Conservation (phyloP, 2,797 vertebrate species). For the Lepilemur ruficaudatus region DNA sequence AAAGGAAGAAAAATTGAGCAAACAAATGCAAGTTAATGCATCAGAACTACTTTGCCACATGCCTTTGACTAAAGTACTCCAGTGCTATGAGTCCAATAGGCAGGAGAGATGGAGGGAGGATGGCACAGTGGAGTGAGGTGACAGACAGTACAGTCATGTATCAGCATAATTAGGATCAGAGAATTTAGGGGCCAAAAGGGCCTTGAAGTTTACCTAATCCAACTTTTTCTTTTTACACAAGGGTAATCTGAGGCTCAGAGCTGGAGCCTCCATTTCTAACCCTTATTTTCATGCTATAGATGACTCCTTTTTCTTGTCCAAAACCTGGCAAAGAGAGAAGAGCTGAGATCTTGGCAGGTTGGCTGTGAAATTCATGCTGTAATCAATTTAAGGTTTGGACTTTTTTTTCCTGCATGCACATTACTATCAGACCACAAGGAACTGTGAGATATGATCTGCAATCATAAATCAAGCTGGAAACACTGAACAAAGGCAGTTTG, state of each 20-base stretch:
- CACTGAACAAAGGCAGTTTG: conserved; percentile 51
- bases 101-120: neutral
- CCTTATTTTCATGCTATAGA: neutral
- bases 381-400: conserved; percentile 59
- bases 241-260: neutral
- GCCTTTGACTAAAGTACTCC: neutral
- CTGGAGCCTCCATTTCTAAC: neutral
- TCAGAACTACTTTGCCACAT: neutral
- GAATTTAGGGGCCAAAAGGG: neutral
- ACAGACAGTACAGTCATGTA: neutral
- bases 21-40: neutral
- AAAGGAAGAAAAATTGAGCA: neutral
- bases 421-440: conserved; percentile 25
- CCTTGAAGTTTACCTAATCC: neutral
- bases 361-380: conserved; percentile 56
- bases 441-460: conserved; percentile 45
- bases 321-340: conserved; percentile 29
- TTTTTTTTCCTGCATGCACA: conserved; percentile 51
- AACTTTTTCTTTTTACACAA: neutral
- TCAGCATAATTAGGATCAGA: neutral
- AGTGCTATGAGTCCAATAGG: neutral
- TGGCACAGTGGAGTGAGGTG: neutral
- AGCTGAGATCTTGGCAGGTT: conserved; percentile 13
- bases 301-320: neutral
- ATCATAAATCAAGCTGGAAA: conserved; percentile 66